Conservation (phyloP, 2,113 vertebrate genomes). For the Burhinus oedicnemus region DNA sequence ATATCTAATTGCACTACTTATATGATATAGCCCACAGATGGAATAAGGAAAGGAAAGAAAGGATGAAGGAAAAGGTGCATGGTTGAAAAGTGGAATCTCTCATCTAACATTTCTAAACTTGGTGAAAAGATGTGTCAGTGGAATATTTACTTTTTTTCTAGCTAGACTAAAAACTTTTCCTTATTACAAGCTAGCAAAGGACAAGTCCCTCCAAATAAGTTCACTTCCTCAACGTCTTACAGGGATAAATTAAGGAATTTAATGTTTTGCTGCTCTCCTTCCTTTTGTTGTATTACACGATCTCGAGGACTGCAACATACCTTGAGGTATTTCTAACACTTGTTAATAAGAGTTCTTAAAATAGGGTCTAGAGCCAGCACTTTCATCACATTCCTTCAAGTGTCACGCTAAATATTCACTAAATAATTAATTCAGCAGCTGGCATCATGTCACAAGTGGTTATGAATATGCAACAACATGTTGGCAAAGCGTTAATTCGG, state of each 20-base stretch:
- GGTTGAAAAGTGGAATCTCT: neutral
- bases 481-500: neutral
- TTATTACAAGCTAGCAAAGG: neutral
- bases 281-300: neutral
- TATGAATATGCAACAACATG: conserved; percentile 21
- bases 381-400: conserved; percentile 13
- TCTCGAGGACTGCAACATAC: neutral
- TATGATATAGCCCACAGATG: neutral
- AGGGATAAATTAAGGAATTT: neutral
- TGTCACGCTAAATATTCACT: conserved; percentile 20
- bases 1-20: neutral
- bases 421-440: conserved; percentile 41
- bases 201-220: neutral
- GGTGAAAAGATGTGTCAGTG: neutral
- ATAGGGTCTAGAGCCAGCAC: neutral
- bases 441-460: neutral
- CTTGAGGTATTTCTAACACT: neutral
- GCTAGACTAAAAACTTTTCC: neutral
- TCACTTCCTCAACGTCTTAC: neutral
- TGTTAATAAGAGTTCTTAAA: conserved; percentile 41
- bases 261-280: neutral
- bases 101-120: neutral
- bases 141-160: neutral
- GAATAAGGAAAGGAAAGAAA: neutral
- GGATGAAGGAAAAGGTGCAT: neutral